Percentiles rank a stretch among this genome's conserved stretches.
These are phyloP conservation scores for Halcyon badia DNA, from an alignment of 2,797 vertebrate genomes.

Conservation along the genomic window DNA sequence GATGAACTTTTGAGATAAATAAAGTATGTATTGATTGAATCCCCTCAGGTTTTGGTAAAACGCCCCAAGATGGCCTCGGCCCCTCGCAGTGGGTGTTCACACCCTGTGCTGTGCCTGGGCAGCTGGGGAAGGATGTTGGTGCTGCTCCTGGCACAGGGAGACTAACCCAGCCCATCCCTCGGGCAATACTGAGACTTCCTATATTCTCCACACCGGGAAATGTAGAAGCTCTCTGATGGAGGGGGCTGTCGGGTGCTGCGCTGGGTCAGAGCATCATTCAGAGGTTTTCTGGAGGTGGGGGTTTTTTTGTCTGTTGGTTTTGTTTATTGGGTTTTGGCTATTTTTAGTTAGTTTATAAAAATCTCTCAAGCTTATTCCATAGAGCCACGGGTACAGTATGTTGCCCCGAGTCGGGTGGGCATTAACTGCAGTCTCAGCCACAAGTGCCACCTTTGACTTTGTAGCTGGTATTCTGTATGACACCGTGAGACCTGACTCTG, in stretches of 20 bases:
- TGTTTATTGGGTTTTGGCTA: background rate
- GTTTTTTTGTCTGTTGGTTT: no score
- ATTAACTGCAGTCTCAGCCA: background rate
- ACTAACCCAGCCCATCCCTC: background rate
- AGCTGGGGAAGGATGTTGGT: background rate
- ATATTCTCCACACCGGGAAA: rapidly evolving
- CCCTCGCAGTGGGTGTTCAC: background rate
- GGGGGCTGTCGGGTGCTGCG: background rate
- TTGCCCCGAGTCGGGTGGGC: background rate
- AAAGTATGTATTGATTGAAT: rapidly evolving
- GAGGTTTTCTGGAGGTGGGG: background rate
- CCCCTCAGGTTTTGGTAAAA: background rate
- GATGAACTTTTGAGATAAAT: no score
- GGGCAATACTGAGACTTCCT: rapidly evolving
- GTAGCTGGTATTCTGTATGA: rapidly evolving
- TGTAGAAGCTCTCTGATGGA: no score
- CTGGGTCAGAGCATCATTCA: no score
- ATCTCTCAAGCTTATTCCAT: background rate
- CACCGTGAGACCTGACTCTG: background rate
- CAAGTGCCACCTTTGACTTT: background rate
- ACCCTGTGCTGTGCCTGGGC: no score
- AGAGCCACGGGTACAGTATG: rapidly evolving
- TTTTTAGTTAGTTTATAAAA: background rate
- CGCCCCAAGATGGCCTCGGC: background rate
- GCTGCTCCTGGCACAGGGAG: rapidly evolving